Evolutionary conservation across 2,888 invertebrate species (phyloP), one percentile per base, ranked within the genome.

Genomic region (Phania funesta): DNA sequence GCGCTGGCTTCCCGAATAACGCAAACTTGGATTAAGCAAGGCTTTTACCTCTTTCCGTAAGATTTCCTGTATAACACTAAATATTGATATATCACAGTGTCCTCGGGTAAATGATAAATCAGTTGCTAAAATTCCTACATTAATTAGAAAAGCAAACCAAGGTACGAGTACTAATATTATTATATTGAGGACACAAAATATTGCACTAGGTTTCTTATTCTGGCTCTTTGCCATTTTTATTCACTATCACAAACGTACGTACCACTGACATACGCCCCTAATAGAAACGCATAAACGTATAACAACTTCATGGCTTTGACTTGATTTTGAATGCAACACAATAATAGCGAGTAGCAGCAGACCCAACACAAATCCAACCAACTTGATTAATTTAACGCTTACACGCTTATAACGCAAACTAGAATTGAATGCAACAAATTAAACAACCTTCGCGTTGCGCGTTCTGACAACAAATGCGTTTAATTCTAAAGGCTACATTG

Each of bases 391-490:
- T 62, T 71, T 41, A 56, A 48, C 20, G 44, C 41, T 74, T 46
- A 54, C 67, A 38, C 29, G 52, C 5, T 32, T 68, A 22, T 41
- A 29, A 24, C 24, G 38, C 3, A 41, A 68, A 54, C 50, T 16
- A 64, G 48, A 38, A 35, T 22, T 50, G 38, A 64, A 67, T 46
- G 52, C 83, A 62, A 56, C 74, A 68, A 67, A 80, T 60, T 70
- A 68, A 80, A 52, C 84, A 80, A 84, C 84, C 80, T 64, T 70
- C 68, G 41, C 82, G 80, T 52, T 71, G 68, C 70, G 76, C 78
- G 84, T 87, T 87, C 87, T 86, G 87, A 84, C 79, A 84, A 84
- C 74, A 85, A 87, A 85, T 88, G 86, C 85, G 78, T 84, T 86
- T 67, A 84, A 86, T 87, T 89, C 88, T 87, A 86, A 84, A 79